Evolutionary conservation across 2,113 vertebrate species (phyloP).

Genomic region (Rhineura floridana): DNA sequence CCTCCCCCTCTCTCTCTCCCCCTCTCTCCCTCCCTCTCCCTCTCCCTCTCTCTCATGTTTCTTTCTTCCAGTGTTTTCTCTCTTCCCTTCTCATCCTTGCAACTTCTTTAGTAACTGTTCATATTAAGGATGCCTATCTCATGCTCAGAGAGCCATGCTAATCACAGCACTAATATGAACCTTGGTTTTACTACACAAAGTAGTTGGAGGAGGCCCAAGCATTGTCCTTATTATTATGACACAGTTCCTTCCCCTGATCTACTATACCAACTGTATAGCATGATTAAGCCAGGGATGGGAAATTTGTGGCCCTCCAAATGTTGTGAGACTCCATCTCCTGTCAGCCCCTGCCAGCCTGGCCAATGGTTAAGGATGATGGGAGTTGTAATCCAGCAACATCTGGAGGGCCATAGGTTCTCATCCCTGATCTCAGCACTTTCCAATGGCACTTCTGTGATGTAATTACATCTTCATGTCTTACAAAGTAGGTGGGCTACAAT

Average conservation of each 20-base stretch:
- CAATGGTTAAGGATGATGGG: no score
- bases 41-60: background rate
- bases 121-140: background rate
- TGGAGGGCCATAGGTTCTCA: no score
- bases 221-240: background rate
- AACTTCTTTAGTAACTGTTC: background rate
- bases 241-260: background rate
- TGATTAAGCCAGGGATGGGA: no score
- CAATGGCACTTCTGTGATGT: no score
- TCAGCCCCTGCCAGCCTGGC: no score
- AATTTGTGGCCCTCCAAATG: no score
- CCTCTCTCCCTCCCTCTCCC: background rate
- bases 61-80: background rate
- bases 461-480: background rate
- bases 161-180: background rate
- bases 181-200: background rate
- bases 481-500: background rate
- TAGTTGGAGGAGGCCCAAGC: background rate
- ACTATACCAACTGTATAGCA: background rate
- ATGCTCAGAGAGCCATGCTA: background rate
- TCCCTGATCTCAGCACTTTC: no score
- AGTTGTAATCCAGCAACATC: no score
- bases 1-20: no score
- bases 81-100: background rate
- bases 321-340: no score